Evolutionary conservation across 2,113 vertebrate genomes (phyloP).

Genomic region (Notothenia rossii): DNA sequence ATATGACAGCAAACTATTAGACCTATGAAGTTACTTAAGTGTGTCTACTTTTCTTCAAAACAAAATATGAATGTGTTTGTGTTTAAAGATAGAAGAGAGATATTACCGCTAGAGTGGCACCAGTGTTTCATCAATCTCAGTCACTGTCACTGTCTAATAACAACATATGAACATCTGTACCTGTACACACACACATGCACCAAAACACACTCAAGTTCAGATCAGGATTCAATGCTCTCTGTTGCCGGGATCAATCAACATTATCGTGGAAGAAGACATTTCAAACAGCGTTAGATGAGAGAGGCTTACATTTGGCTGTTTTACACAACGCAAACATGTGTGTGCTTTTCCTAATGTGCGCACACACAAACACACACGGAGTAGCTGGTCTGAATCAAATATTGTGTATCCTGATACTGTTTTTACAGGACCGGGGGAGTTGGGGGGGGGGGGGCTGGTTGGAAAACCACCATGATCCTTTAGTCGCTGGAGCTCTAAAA

Average conservation of each 20-base stretch:
- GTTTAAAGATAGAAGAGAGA: no score
- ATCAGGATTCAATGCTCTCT: slow-evolving; percentile 9
- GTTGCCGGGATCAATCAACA: slow-evolving; percentile 28
- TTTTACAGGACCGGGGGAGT: slow-evolving; percentile 64
- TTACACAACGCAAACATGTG: slow-evolving; percentile 18
- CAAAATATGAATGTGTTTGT: no score
- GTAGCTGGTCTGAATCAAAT: slow-evolving; percentile 58
- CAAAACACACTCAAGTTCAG: not conserved
- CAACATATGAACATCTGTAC: not conserved
- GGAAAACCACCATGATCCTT: slow-evolving; percentile 65
- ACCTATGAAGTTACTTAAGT: not conserved
- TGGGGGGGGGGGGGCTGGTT: slow-evolving; percentile 52
- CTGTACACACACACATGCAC: not conserved
- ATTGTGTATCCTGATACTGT: slow-evolving; percentile 73
- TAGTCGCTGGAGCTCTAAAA: slow-evolving; percentile 60
- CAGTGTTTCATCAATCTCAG: not conserved
- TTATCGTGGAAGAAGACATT: slow-evolving; percentile 37
- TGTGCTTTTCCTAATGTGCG: not conserved
- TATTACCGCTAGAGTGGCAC: no score
- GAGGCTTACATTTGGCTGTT: slow-evolving; percentile 40
- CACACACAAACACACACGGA: slow-evolving; percentile 23
- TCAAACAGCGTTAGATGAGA: slow-evolving; percentile 25
- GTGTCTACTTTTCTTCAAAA: not conserved
- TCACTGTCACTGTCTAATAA: no score
- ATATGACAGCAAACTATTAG: not conserved